Conservation (phyloP, 2,888 invertebrate genomes). For the Ophion ellenae region DNA sequence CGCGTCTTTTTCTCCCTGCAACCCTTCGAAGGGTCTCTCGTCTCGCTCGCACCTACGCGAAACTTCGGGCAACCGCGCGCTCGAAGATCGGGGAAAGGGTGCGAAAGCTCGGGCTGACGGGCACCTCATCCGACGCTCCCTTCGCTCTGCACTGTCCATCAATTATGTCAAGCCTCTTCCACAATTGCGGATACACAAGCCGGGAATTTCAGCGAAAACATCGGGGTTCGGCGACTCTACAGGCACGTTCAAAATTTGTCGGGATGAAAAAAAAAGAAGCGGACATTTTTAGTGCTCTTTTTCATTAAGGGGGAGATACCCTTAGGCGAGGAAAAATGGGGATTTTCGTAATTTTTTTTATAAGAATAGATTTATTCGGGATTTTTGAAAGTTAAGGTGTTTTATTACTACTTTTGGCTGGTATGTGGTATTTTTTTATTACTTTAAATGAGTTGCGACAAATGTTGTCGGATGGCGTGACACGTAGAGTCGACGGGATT, state of each 20-base stretch:
- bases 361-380: too few species aligned
- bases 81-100: constrained; percentile 33
- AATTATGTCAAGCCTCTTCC: constrained; percentile 78
- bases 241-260: background rate
- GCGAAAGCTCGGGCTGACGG: constrained; percentile 19
- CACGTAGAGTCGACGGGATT: too few species aligned
- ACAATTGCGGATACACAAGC: constrained; percentile 78
- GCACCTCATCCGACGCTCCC: constrained; percentile 36
- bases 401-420: too few species aligned
- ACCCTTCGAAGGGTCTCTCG: constrained; percentile 23
- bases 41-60: background rate
- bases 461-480: too few species aligned
- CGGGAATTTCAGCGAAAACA: constrained; percentile 17
- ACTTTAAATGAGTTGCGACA: too few species aligned
- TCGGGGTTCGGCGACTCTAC: constrained; percentile 3
- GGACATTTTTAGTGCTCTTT: background rate
- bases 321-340: too few species aligned
- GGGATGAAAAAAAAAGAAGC: too few species aligned
- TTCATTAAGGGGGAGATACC: too few species aligned
- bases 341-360: too few species aligned
- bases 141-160: constrained; percentile 75
- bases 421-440: too few species aligned
- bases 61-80: background rate
- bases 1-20: constrained; percentile 50
- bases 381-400: too few species aligned